A percentile compares a stretch with the other conserved stretches of the same genome.
These are phyloP conservation scores for Gymnocypris eckloni DNA, from an alignment of 2,797 vertebrate species.

Conservation along the genomic window DNA sequence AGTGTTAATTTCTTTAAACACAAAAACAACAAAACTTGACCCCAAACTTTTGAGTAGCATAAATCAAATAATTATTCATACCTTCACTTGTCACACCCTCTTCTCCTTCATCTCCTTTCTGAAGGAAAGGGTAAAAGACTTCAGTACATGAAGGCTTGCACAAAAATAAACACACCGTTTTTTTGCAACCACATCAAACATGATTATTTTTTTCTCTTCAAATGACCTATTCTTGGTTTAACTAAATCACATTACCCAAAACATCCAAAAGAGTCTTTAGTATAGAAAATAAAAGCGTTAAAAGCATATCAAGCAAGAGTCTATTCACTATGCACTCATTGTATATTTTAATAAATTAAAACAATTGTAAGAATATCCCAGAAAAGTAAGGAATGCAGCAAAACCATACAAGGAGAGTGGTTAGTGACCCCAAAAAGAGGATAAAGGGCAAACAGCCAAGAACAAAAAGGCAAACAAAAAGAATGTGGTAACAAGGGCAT, in stretches of 20 bases:
- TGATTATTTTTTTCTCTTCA: background rate
- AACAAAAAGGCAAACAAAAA: conserved; percentile 27
- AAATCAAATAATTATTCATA: conserved; percentile 60
- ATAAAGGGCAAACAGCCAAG: conserved; percentile 27
- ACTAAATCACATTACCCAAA: conserved; percentile 1
- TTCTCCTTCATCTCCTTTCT: conserved; percentile 93
- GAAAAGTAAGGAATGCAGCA: conserved; percentile 13
- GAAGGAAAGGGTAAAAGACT: conserved; percentile 43
- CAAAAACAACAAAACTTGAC: background rate
- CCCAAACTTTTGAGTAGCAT: background rate
- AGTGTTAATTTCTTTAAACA: background rate
- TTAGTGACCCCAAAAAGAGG: conserved; percentile 41
- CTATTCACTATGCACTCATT: background rate
- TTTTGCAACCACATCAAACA: background rate
- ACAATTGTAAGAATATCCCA: conserved; percentile 30
- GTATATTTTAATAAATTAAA: background rate
- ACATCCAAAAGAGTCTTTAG: conserved; percentile 30
- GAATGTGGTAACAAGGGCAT: conserved; percentile 30
- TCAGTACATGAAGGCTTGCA: background rate
- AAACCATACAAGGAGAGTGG: background rate
- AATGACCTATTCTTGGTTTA: background rate
- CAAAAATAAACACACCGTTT: conserved; percentile 14
- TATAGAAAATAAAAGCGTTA: conserved; percentile 3
- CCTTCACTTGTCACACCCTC: conserved; percentile 99
- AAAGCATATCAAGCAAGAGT: conserved; percentile 11